Percentiles rank a stretch among this genome's conserved stretches.
Evolutionary conservation across 2,888 invertebrate genomes (phyloP).

Genomic region (Nebria brevicollis): DNA sequence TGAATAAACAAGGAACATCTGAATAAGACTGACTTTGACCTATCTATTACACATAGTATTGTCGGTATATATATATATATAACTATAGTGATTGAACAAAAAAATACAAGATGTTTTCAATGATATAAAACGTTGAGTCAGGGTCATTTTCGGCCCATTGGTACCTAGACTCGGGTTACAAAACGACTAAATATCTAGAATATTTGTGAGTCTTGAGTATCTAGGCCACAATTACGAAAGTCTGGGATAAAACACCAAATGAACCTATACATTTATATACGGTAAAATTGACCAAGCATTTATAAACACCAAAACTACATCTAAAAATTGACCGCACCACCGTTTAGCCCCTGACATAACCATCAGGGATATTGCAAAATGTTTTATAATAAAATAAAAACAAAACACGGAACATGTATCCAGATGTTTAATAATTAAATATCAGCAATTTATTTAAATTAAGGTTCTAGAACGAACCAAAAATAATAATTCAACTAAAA

Average conservation of each 20-base stretch:
- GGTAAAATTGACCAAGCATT: neutral
- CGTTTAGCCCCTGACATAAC: neutral
- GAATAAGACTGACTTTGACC: neutral
- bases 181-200: no score
- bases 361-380: constrained; percentile 6
- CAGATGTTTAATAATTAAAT: constrained; percentile 1
- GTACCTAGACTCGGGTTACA: no score
- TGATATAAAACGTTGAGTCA: no score
- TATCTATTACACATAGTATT: neutral
- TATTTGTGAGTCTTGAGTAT: no score
- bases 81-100: no score
- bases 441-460: constrained; percentile 26
- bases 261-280: neutral
- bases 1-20: no score
- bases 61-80: neutral
- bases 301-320: constrained; percentile 16
- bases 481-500: constrained; percentile 31
- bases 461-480: constrained; percentile 47
- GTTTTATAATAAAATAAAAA: neutral
- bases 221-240: no score
- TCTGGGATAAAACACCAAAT: neutral
- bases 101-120: no score
- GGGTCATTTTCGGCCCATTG: no score
- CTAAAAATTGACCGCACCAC: constrained; percentile 41
- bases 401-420: neutral